Evolutionary conservation across 2,888 invertebrate species (phyloP).

Genomic region (Aporophyla lueneburgensis): DNA sequence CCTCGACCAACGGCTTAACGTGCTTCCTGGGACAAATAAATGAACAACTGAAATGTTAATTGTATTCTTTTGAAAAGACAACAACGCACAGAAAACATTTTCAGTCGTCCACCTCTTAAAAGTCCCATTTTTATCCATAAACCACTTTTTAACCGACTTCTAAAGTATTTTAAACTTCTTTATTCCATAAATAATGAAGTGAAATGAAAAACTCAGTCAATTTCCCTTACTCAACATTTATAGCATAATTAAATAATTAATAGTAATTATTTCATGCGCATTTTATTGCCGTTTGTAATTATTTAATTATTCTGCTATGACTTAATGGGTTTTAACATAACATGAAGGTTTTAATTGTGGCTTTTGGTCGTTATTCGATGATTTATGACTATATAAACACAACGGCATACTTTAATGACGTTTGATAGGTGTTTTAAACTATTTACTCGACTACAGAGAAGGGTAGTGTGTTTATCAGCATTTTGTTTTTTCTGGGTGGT

Average conservation of each 20-base stretch:
- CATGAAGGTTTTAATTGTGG: conserved; percentile 21
- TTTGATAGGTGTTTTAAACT: not conserved
- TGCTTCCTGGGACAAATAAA: no score
- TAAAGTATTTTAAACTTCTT: not conserved
- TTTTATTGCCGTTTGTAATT: conserved; percentile 42
- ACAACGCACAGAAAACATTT: not conserved
- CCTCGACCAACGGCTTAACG: no score
- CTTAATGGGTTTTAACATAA: conserved; percentile 32
- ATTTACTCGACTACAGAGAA: no score
- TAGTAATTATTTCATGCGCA: conserved; percentile 32
- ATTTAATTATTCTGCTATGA: conserved; percentile 34
- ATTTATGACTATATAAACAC: not conserved
- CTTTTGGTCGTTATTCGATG: conserved; percentile 5
- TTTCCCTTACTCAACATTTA: conserved; percentile 21
- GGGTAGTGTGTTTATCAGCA: no score
- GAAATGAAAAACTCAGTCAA: conserved; percentile 11
- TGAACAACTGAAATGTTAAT: no score
- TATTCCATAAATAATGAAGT: not conserved
- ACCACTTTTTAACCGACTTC: not conserved
- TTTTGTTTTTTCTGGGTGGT: no score
- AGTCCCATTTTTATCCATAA: not conserved
- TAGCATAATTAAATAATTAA: conserved; percentile 27
- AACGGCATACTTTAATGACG: not conserved
- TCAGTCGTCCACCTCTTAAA: not conserved
- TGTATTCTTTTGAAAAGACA: not conserved